phyloP scores from a whole-genome alignment of 2,113 vertebrate species.

The Tautogolabrus adspersus region DNA sequence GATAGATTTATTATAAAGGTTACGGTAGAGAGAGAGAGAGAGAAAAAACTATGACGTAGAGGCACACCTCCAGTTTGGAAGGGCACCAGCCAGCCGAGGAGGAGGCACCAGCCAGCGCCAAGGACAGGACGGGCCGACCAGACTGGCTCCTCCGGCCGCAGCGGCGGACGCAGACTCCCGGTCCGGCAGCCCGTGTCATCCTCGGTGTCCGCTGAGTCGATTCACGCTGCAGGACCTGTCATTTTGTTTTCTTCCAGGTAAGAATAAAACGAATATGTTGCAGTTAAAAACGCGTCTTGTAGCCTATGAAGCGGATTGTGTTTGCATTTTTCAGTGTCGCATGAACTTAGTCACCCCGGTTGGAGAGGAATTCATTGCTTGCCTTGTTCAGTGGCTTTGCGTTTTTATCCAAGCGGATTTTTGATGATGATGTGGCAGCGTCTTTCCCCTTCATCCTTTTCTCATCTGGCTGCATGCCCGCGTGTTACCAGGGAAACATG shows the following conservation, averaged over 20 bases:
- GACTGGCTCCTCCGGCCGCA: slow-evolving; percentile 33
- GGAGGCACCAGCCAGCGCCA: slow-evolving; percentile 17
- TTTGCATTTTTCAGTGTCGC: not conserved
- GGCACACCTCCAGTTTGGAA: slow-evolving; percentile 74
- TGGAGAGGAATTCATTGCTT: not conserved
- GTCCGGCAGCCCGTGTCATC: not conserved
- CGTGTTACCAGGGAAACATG: slow-evolving; percentile 12
- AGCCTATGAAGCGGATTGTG: not conserved
- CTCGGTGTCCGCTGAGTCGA: not conserved
- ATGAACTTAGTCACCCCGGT: slow-evolving; percentile 13
- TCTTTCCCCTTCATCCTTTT: not conserved
- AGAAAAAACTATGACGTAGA: slow-evolving; percentile 51
- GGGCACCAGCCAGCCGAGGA: slow-evolving; percentile 64
- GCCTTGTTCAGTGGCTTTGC: not conserved
- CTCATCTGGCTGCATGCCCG: not conserved
- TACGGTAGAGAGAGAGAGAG: slow-evolving; percentile 69
- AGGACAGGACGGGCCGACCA: slow-evolving; percentile 52
- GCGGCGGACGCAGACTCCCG: slow-evolving; percentile 3
- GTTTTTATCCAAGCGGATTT: not conserved
- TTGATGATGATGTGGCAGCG: slow-evolving; percentile 57
- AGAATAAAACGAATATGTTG: not conserved
- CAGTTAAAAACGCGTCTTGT: not conserved
- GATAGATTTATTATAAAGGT: slow-evolving; percentile 34
- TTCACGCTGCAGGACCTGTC: not conserved
- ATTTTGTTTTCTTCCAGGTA: slow-evolving; percentile 17